A percentile compares a stretch with the other conserved stretches of the same genome.
Evolutionary conservation across 2,888 invertebrate genomes (phyloP).

Genomic region (Sesia bembeciformis): DNA sequence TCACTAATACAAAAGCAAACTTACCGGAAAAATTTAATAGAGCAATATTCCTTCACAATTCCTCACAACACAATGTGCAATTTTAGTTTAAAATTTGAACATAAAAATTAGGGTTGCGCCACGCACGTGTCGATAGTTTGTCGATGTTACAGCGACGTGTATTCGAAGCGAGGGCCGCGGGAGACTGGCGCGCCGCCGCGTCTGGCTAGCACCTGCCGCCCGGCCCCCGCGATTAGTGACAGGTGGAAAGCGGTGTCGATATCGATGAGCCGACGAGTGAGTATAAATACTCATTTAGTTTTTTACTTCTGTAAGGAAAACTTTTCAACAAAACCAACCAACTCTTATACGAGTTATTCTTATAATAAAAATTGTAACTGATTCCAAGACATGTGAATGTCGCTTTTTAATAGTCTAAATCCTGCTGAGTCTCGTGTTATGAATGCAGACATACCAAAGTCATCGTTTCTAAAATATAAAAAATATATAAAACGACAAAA

Average conservation of each 20-base stretch:
- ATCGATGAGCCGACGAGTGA: slow-evolving; percentile 33
- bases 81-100: slow-evolving; percentile 38
- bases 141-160: slow-evolving; percentile 45
- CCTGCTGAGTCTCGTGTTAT: too few species aligned
- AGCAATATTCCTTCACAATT: slow-evolving; percentile 33
- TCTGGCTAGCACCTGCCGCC: slow-evolving; percentile 57
- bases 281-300: too few species aligned
- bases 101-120: slow-evolving; percentile 54
- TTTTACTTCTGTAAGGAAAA: too few species aligned
- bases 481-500: too few species aligned
- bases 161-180: slow-evolving; percentile 50
- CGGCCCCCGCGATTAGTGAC: slow-evolving; percentile 44
- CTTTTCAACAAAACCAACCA: too few species aligned
- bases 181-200: slow-evolving; percentile 69
- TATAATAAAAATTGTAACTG: too few species aligned
- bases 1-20: slow-evolving; percentile 11
- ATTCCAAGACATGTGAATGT: too few species aligned
- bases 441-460: too few species aligned
- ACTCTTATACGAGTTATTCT: too few species aligned
- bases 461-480: too few species aligned
- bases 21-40: slow-evolving; percentile 18
- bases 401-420: too few species aligned
- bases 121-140: slow-evolving; percentile 57
- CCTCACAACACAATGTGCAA: slow-evolving; percentile 46
- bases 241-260: slow-evolving; percentile 51